Evolutionary conservation across 2,797 vertebrate species (phyloP).

Genomic region (Karalla daura): DNA sequence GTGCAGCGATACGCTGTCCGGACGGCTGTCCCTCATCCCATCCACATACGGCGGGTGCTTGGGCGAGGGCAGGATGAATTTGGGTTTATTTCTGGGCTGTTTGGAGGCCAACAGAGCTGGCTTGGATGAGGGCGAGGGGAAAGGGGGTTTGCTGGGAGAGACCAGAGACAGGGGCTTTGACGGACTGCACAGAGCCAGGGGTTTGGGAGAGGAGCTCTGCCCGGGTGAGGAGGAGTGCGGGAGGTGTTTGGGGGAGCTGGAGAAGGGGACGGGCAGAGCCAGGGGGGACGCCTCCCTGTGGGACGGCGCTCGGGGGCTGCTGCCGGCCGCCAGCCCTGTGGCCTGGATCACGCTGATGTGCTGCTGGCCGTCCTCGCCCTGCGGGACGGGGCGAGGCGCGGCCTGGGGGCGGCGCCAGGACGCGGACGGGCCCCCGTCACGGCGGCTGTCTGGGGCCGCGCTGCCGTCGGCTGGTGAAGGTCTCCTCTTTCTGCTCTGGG

Average conservation of each 20-base stretch:
- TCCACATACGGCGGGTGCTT: constrained; percentile 39
- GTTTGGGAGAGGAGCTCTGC: constrained; percentile 48
- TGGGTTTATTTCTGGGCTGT: constrained; percentile 51
- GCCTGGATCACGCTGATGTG: constrained; percentile 94
- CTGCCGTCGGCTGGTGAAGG: constrained; percentile 76
- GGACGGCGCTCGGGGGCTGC: constrained; percentile 86
- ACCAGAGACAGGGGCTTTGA: constrained; percentile 32
- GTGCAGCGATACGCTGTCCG: constrained; percentile 81
- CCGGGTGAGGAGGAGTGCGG: constrained; percentile 37
- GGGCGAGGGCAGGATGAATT: constrained; percentile 31
- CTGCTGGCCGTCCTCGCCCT: constrained; percentile 90
- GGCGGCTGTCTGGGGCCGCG: constrained; percentile 82
- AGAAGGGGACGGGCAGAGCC: constrained; percentile 28
- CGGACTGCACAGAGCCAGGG: constrained; percentile 43
- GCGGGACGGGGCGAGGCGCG: constrained; percentile 75
- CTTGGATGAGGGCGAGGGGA: constrained; percentile 62
- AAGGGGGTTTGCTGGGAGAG: too few relatives aligned
- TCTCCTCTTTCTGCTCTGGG: constrained; percentile 85
- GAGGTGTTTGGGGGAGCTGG: constrained; percentile 42
- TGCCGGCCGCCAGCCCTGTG: constrained; percentile 86
- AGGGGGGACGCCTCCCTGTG: constrained; percentile 85
- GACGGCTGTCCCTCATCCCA: constrained; percentile 82
- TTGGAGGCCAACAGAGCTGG: constrained; percentile 42
- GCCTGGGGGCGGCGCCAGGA: constrained; percentile 87
- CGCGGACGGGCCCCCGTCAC: constrained; percentile 84